phyloP scores from a whole-genome alignment of 92 coral and sea anemone species.

The Ricordea florida region DNA sequence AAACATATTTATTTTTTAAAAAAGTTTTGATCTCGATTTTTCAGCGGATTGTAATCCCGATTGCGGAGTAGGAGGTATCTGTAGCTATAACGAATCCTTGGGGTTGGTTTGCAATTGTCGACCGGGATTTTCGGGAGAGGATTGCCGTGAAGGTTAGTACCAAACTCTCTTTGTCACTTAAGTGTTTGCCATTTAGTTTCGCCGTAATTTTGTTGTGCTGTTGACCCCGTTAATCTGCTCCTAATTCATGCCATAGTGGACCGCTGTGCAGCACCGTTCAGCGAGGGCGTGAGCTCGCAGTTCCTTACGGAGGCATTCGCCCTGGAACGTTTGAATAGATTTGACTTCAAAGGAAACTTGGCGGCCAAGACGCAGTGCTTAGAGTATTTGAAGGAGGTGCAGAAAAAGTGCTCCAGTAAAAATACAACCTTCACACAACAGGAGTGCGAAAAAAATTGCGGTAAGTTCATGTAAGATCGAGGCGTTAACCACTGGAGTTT shows the following conservation, averaged over 20 bases:
- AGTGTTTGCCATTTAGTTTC: not conserved
- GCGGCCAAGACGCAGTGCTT: slow-evolving; percentile 58
- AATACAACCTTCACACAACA: slow-evolving; percentile 32
- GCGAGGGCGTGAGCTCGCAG: slow-evolving; percentile 57
- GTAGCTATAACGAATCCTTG: not conserved
- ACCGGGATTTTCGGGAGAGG: slow-evolving; percentile 46
- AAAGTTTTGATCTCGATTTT: not conserved
- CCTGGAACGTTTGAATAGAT: not conserved
- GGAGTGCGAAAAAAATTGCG: slow-evolving; percentile 77
- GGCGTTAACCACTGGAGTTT: too few species aligned
- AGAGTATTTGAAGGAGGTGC: slow-evolving; percentile 55
- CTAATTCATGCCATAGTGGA: slow-evolving; percentile 29
- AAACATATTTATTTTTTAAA: not conserved
- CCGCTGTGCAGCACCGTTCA: slow-evolving; percentile 56
- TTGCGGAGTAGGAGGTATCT: slow-evolving; percentile 58
- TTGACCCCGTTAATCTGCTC: too few species aligned
- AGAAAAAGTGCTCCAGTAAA: slow-evolving; percentile 29
- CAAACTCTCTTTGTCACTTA: not conserved
- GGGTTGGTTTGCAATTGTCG: slow-evolving; percentile 14
- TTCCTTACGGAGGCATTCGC: slow-evolving; percentile 34
- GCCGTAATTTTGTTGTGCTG: not conserved
- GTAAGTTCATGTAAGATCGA: slow-evolving; percentile 52
- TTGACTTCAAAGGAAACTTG: slow-evolving; percentile 59
- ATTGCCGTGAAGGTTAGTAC: slow-evolving; percentile 37
- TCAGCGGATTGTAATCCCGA: slow-evolving; percentile 21